Percentiles rank a stretch among this genome's conserved stretches.
phyloP scores from a whole-genome alignment of 2,797 vertebrate genomes.

The Chaenodraco wilsoni region DNA sequence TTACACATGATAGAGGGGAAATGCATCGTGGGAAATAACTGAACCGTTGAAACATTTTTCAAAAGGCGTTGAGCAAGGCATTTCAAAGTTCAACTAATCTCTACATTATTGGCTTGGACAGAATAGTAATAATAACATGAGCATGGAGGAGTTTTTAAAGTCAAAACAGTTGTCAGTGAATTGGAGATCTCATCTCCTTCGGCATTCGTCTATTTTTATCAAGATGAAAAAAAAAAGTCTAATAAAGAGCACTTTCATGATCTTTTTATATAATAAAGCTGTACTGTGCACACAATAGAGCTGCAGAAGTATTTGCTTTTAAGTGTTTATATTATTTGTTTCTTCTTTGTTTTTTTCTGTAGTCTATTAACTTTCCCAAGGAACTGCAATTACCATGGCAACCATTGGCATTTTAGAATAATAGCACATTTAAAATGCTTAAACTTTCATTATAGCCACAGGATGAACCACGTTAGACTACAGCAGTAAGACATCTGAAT shows the following conservation, averaged over 20 bases:
- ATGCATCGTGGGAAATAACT: background rate
- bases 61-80: too few species aligned
- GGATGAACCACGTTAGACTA: background rate
- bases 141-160: conserved; percentile 6
- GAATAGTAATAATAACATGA: conserved; percentile 10
- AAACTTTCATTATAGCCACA: background rate
- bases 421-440: background rate
- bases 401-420: background rate
- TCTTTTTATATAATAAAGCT: too few species aligned
- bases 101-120: conserved; percentile 18
- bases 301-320: too few species aligned
- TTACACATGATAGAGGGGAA: background rate
- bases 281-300: background rate
- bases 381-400: background rate
- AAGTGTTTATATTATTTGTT: background rate
- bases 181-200: background rate
- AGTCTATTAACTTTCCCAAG: background rate
- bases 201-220: conserved; percentile 1
- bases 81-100: conserved; percentile 2
- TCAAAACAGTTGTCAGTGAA: conserved; percentile 2
- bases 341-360: background rate
- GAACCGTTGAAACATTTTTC: too few species aligned
- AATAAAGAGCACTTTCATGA: too few species aligned
- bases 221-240: too few species aligned
- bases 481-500: too few species aligned